Conservation (phyloP, 2,888 invertebrate genomes). For the Vesta saturnalis region DNA sequence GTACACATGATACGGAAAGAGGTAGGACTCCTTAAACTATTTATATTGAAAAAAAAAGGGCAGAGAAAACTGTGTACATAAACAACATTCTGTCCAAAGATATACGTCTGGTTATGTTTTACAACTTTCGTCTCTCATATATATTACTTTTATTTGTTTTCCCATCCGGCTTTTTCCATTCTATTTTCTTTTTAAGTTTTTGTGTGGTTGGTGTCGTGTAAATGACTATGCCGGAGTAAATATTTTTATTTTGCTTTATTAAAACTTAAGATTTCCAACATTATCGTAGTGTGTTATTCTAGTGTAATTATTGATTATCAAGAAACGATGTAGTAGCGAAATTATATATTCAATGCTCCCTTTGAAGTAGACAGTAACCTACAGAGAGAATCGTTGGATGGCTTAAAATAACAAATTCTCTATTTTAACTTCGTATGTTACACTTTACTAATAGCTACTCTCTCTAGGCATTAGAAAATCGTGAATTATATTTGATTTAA, state of each 20-base stretch:
- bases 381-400: too few species aligned
- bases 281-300: too few species aligned
- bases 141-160: conserved; percentile 12
- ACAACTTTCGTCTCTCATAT: neutral
- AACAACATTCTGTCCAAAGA: conserved; percentile 11
- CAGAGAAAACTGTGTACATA: neutral
- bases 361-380: too few species aligned
- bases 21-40: conserved; percentile 51
- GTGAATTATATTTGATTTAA: too few species aligned
- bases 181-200: neutral
- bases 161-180: neutral
- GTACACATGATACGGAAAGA: conserved; percentile 59
- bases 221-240: neutral
- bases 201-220: neutral
- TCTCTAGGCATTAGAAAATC: too few species aligned
- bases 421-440: too few species aligned
- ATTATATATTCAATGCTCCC: too few species aligned
- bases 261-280: neutral
- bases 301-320: too few species aligned
- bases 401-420: too few species aligned
- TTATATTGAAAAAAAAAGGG: neutral
- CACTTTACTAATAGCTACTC: too few species aligned
- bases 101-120: conserved; percentile 1
- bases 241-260: conserved; percentile 1
- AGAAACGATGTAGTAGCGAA: too few species aligned